Evolutionary conservation across 1,140 invertebrate species (phyloP).

Genomic region (Paraescarpia echinospica): DNA sequence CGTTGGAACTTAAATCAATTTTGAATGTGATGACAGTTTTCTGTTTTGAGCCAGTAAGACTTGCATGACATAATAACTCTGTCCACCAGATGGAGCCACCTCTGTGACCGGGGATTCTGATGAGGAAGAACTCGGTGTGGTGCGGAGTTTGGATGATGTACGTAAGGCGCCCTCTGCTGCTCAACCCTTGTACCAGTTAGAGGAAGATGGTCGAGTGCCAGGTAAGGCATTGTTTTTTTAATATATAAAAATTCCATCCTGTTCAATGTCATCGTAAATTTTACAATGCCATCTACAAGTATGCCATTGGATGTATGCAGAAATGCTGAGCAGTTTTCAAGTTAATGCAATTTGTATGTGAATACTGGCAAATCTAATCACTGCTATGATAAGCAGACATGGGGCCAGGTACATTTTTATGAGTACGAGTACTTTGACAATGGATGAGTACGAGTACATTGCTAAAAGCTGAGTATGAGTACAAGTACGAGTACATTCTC

Average conservation of each 20-base stretch:
- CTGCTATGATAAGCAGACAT: too few relatives aligned
- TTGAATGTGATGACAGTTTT: background rate
- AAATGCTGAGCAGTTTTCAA: too few relatives aligned
- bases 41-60: background rate
- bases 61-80: background rate
- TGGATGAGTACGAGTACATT: too few relatives aligned
- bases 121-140: background rate
- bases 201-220: background rate
- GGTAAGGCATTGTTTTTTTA: background rate
- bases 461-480: too few relatives aligned
- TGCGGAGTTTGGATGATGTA: background rate
- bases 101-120: background rate
- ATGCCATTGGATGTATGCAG: too few relatives aligned
- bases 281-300: too few relatives aligned
- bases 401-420: too few relatives aligned
- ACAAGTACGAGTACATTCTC: too few relatives aligned
- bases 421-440: too few relatives aligned
- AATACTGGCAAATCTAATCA: too few relatives aligned
- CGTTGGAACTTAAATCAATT: background rate
- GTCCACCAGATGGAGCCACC: conserved; percentile 10
- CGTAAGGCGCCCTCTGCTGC: background rate
- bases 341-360: too few relatives aligned
- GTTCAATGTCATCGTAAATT: background rate
- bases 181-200: conserved; percentile 8
- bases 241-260: too few relatives aligned